Evolutionary conservation across 2,888 invertebrate genomes (phyloP).

Genomic region (Ditula angustiorana): DNA sequence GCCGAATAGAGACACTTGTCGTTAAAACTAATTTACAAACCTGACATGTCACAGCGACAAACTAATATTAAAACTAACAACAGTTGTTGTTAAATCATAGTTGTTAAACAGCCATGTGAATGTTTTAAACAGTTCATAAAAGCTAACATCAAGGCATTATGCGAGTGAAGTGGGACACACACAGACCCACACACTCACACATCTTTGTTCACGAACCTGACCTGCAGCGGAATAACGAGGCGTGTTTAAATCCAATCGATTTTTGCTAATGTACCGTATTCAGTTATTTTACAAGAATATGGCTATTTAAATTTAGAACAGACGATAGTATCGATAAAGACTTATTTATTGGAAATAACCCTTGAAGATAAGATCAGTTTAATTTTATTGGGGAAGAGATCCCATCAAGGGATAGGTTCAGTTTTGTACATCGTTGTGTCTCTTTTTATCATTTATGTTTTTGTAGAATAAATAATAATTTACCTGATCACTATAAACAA

Average conservation of each 20-base stretch:
- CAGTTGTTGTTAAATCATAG: neutral
- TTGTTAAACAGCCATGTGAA: neutral
- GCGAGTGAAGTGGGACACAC: neutral
- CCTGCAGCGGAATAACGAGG: neutral
- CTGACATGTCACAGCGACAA: neutral
- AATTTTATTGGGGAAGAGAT: too few relatives aligned
- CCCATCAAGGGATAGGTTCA: too few relatives aligned
- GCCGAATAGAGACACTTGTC: too few relatives aligned
- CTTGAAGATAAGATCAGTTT: too few relatives aligned
- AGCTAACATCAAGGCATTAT: neutral
- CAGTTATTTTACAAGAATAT: neutral
- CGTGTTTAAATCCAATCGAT: neutral
- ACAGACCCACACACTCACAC: too few relatives aligned
- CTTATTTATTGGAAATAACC: too few relatives aligned
- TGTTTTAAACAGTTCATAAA: neutral
- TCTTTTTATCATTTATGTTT: too few relatives aligned
- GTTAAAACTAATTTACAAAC: neutral
- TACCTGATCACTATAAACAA: too few relatives aligned
- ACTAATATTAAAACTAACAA: constrained; percentile 3
- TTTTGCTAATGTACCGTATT: neutral
- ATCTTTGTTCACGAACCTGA: neutral
- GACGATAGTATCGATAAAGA: too few relatives aligned
- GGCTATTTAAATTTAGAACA: too few relatives aligned
- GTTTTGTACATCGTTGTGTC: too few relatives aligned
- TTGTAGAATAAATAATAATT: too few relatives aligned